phyloP scores from a whole-genome alignment of 2,888 invertebrate species.

The Watsonalla cultraria region DNA sequence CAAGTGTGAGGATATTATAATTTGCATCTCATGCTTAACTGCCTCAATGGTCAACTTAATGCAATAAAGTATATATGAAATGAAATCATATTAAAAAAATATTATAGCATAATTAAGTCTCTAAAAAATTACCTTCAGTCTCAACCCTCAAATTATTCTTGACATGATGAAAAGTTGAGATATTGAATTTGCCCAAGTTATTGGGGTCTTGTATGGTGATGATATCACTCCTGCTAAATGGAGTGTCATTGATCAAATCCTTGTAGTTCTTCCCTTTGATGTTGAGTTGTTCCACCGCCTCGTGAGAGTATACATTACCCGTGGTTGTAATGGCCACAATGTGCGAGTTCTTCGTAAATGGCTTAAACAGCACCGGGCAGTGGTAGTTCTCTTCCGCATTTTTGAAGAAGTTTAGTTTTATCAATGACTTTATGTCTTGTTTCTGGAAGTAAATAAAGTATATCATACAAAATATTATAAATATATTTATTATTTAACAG shows the following conservation, averaged over 20 bases:
- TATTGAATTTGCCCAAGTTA: constrained; percentile 95
- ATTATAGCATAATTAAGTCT: background rate
- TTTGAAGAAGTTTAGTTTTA: constrained; percentile 92
- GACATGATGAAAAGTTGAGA: constrained; percentile 95
- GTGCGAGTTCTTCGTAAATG: constrained; percentile 95
- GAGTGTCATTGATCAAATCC: constrained; percentile 93
- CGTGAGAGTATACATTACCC: constrained; percentile 97
- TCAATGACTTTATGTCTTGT: constrained; percentile 87
- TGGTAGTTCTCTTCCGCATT: constrained; percentile 91
- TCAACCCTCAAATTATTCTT: constrained; percentile 93
- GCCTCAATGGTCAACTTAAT: no score
- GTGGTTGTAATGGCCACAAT: constrained; percentile 93
- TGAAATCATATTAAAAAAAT: no score
- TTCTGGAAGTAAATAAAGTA: constrained; percentile 70
- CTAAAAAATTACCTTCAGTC: constrained; percentile 84
- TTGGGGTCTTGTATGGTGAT: constrained; percentile 95
- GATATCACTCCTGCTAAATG: constrained; percentile 93
- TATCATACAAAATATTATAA: no score
- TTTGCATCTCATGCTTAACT: no score
- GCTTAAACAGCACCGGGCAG: constrained; percentile 95
- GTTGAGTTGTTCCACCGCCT: constrained; percentile 97
- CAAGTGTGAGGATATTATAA: background rate
- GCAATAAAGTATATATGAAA: no score
- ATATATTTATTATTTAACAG: background rate
- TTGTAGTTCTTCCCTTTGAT: constrained; percentile 96